Base-by-base conservation (phyloP, 1,140 invertebrate genomes). In the Bombus cullumanus region DNA sequence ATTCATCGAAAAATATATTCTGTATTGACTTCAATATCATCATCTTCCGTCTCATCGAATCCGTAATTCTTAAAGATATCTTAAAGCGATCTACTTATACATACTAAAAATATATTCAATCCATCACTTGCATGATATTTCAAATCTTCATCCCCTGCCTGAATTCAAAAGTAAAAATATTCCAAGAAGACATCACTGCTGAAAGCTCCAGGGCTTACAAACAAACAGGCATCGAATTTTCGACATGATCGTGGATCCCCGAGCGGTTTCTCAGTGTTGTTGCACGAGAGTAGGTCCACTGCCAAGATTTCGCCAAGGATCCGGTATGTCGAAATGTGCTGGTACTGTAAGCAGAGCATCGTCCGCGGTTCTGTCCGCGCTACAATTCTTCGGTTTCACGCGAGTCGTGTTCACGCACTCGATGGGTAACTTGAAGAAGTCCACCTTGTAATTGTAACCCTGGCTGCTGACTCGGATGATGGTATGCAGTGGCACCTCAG, bases 401-500 rank as follows among this genome's bases (percentile, higher is more conserved):
- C 97, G 95, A 87, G 97, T 97, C 5, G 98, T 98, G 92, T 98
- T 97, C 10, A 98, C 98, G 93, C 98, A 98, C 53, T 98, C 97
- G 8, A 98, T 96, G 5, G 97, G 97, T 79, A 98, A 94, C 89
- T 97, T 97, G 66, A 98, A 97, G 88, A 97, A 97, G 93, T 98
- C 98, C 85, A 98, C 96, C 88, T 97, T 96, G 95, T 98, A 98
- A 84, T 97, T 97, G 95, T 98, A 98, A 1, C 98, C 98, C 83
- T 97, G 96, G 37, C 97, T 97, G 8, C 97, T 97, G 53, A 98
- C 94, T 90, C 98, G 98, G 78, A 99, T 98, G 47, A 99, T 97
- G 2, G 98, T 98, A 93, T 99, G 98, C 6, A 99, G 95, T 5
- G 98, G 98, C 1, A 99, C 98, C 91, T 98, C 97, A 95, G 99